Base-by-base conservation (phyloP, 2,888 invertebrate species). In the Drosophila birchii region DNA sequence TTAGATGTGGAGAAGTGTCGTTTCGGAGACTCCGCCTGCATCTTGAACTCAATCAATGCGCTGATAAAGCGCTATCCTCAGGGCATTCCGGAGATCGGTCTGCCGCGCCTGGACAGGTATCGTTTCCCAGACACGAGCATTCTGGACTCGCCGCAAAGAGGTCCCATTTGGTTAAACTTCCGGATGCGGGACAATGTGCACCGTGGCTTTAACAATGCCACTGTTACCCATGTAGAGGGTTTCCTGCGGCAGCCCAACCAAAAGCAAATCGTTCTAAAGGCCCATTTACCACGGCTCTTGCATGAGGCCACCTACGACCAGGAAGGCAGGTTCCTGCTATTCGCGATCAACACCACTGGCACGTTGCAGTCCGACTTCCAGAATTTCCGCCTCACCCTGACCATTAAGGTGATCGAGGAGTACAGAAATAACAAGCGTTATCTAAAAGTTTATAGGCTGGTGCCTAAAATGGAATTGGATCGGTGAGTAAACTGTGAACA, bases 141-240 rank as follows among this genome's bases (percentile, higher is more conserved):
- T 4, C 14, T 67, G 9, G 53, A 78, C 14, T 41, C 36, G 0
- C 18, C 67, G 12, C 7, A 36, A 1, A 12, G 18, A 0, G 75
- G 66, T 3, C 45, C 78, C 2, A 38, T 81, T 26, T 83, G 78
- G 85, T 9, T 75, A 0, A 49, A 20, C 7, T 77, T 80, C 36
- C 7, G 51, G 7, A 54, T 61, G 20, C 62, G 39, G 8, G 54
- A 85, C 38, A 53, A 55, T 41, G 66, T 76, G 0, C 49, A 49
- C 6, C 53, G 18, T 14, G 88, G 88, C 2, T 71, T 86, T 5
- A 73, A 82, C 38, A 81, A 79, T 56, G 69, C 79, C 23, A 86
- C 76, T 0, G 57, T 87, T 6, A 77, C 75, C 23, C 54, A 63
- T 8, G 73, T 82, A 4, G 55, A 81, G 38, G 90, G 89, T 9